Base-by-base conservation (phyloP, 2,888 invertebrate genomes). In the Megalurothrips usitatus region DNA sequence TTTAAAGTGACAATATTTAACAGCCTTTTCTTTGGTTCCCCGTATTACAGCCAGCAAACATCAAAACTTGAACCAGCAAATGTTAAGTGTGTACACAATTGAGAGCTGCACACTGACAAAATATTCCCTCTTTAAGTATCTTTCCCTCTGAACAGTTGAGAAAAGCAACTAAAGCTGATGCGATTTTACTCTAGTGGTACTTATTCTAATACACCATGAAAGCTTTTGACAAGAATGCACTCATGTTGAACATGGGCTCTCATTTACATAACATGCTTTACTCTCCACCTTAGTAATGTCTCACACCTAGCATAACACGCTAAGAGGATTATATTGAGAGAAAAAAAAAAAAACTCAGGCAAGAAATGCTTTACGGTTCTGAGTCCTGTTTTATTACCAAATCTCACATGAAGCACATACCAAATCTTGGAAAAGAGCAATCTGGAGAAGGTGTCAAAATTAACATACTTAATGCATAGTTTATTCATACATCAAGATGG, bases 1-100 rank as follows among this genome's bases (percentile, higher is more conserved):
- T 26, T 26, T 23, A 26, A 10, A 58, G 6, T 19, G 58, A 19
- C 58, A 75, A 26, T 26, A 26, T 26, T 26, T 23, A 75, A 75
- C 68, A 75, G 68, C 68, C 68, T 75, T 75, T 75, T 75, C 68
- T 75, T 75, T 75, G 68, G 68, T 75, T 75, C 68, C 26, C 68
- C 68, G 23, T 23, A 75, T 26, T 26, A 75, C 68, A 75, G 68
- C 26, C 26, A 75, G 68, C 68, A 75, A 26, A 75, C 68, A 26
- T 26, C 26, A 75, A 23, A 58, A 26, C 26, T 75, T 75, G 1
- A 23, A 26, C 8, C 68, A 75, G 68, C 68, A 23, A 26, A 75
- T 26, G 12, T 26, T 26, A 75, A 43, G 34, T 43, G 34, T 43
- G 6, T 43, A 43, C 34, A 43, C 34, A 43, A 75, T 23, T 26